Evolutionary conservation across 1,140 invertebrate species (phyloP), one percentile per base, ranked within the genome.

Genomic region (Diorhabda carinulata): DNA sequence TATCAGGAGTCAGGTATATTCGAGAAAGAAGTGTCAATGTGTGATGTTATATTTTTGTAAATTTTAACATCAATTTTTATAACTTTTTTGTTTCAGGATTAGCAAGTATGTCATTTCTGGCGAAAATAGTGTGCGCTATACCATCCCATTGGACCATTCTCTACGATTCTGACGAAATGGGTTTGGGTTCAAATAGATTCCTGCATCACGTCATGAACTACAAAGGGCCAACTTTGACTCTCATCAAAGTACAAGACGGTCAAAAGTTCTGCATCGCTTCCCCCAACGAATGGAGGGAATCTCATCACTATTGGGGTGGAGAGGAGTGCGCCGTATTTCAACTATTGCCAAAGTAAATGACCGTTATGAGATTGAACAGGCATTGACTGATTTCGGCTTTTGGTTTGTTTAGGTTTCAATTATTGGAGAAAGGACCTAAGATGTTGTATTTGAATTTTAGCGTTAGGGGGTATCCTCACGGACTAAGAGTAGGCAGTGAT

Each of bases 191-290:
- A 45, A 97, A 96, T 84, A 87, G 94, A 9, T 94, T 97, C 81
- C 82, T 91, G 76, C 91, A 95, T 78, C 94, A 96, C 81, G 91
- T 96, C 2, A 84, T 94, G 25, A 89, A 90, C 5, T 97, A 97
- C 82, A 83, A 90, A 61, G 93, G 94, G 3, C 91, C 94, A 0
- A 94, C 92, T 0, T 80, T 96, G 25, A 86, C 90, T n/a, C 85
- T 96, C 67, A 77, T 96, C 8, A 86, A 87, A 62, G 79, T 87
- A 5, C 87, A 89, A 68, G 85, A 87, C 61, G 87, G 86, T 68
- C 86, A 90, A 56, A 86, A 90, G 47, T 91, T 93, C 77, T 95
- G 92, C 78, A 82, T 96, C 45, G 91, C 89, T 4, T 83, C 88
- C 25, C 88, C 92, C n/a, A 81, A 83, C 63, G 93, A 94, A 80